Evolutionary conservation across 2,797 vertebrate genomes (phyloP), one percentile per base, ranked within the genome.

Genomic region (Gouania willdenowi): DNA sequence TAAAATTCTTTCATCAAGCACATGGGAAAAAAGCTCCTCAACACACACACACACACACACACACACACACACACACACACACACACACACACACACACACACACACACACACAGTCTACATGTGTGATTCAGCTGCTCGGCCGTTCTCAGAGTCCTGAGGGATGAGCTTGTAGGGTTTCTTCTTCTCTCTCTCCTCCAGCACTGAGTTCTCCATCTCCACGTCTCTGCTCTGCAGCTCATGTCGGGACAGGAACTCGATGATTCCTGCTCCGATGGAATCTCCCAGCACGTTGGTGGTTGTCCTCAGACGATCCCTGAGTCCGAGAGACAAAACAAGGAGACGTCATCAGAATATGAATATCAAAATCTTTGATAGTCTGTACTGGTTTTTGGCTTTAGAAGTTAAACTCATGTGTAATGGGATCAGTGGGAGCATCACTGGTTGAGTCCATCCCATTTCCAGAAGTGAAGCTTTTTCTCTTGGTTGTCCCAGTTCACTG

Each of bases 221-320:
- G 31, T 99, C 96, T 28, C 38, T 83, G 65, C 70, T 88, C 82
- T 92, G 91, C 18, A 98, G 89, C 79, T 99, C 96, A 0, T 96
- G 91, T 19, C 90, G 81, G 13, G 96, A 99, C 58, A 99, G 83
- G 44, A 98, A 93, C 79, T 98, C 94, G n/a, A 98, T 87, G 3
- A 99, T 98, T 17, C 95, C 96, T 0, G 96, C 96, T 20, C 96
- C 95, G 0, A 98, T 92, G 0, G 96, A 98, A 34, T 99, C 96
- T 20, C 96, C 96, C 73, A 99, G 36, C 14, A 99, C 96, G 0
- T 99, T 99, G 49, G 95, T 98, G 8, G 94, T 98, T 39, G 96
- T 99, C 8, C 96, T 92, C 8, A 99, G 89, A 15, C 96, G 93
- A 71, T 99, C 96, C 71, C 96, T 98, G 46, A 0, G 41, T 10